A percentile compares a stretch with the other conserved stretches of the same genome.
Evolutionary conservation across 2,888 invertebrate species (phyloP).

Genomic region (Seira ritae): DNA sequence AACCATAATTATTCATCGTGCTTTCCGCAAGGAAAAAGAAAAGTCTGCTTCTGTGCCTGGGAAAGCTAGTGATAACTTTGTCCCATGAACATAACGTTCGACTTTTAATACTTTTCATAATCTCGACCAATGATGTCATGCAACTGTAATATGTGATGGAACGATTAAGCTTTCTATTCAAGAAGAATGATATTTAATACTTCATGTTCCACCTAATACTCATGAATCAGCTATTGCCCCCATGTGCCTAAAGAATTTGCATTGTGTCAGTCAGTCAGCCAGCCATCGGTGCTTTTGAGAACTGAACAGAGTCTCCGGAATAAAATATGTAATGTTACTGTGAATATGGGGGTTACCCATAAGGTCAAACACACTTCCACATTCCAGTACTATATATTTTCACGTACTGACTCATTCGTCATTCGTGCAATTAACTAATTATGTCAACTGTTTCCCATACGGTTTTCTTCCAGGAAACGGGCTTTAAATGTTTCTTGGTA

Average conservation of each 20-base stretch:
- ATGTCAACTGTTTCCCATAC: background rate
- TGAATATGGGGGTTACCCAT: background rate
- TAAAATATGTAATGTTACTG: conserved; percentile 14
- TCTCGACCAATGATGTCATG: conserved; percentile 7
- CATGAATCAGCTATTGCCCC: too few species aligned
- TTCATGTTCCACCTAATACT: background rate
- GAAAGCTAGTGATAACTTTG: background rate
- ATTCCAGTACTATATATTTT: background rate
- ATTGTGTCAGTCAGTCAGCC: too few species aligned
- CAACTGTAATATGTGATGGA: background rate
- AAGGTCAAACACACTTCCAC: background rate
- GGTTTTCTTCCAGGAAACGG: background rate
- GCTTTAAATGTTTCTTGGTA: background rate
- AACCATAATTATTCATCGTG: too few species aligned
- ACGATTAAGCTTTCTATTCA: background rate
- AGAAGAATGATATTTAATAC: background rate
- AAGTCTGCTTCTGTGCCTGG: background rate
- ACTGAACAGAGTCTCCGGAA: background rate
- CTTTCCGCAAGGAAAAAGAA: too few species aligned
- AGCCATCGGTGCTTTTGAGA: background rate
- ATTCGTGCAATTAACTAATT: background rate
- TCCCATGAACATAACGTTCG: background rate
- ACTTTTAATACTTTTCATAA: background rate
- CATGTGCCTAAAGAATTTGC: too few species aligned
- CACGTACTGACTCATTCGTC: background rate